phyloP scores from a whole-genome alignment of 53 echinoderm and acorn worm species.

The Echinometra lucunter region DNA sequence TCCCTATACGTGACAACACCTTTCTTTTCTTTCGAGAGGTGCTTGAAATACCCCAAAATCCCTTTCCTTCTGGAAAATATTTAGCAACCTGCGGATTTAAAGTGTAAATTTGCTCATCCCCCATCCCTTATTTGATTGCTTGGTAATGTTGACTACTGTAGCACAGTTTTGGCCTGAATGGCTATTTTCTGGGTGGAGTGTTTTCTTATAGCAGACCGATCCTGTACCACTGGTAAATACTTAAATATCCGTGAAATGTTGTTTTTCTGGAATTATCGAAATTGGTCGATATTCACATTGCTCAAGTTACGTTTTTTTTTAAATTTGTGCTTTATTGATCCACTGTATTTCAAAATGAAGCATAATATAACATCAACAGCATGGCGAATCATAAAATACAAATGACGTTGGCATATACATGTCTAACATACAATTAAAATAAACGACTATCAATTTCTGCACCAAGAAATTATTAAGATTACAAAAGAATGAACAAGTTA shows the following conservation, averaged over 20 bases:
- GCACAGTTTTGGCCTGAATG: neutral
- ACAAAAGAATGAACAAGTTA: no score
- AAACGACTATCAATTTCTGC: no score
- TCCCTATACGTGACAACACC: neutral
- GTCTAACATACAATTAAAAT: no score
- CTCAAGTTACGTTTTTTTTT: no score
- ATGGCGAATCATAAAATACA: no score
- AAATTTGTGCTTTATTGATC: no score
- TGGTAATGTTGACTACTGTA: slow-evolving; percentile 1
- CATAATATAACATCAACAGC: no score
- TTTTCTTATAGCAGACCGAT: neutral
- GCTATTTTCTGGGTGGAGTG: slow-evolving; percentile 14
- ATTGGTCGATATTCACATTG: no score
- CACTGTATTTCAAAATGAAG: no score
- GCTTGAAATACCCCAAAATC: slow-evolving; percentile 21
- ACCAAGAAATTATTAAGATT: no score
- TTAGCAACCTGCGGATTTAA: slow-evolving; percentile 47
- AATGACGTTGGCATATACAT: no score
- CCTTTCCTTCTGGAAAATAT: neutral
- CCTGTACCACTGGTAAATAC: neutral
- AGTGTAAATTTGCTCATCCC: slow-evolving; percentile 45
- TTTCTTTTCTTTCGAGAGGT: slow-evolving; percentile 28
- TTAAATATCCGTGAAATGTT: neutral
- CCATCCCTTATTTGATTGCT: slow-evolving; percentile 39
- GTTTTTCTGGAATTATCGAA: neutral